Base-by-base conservation (phyloP, 2,797 vertebrate genomes). In the Falco columbarius region DNA sequence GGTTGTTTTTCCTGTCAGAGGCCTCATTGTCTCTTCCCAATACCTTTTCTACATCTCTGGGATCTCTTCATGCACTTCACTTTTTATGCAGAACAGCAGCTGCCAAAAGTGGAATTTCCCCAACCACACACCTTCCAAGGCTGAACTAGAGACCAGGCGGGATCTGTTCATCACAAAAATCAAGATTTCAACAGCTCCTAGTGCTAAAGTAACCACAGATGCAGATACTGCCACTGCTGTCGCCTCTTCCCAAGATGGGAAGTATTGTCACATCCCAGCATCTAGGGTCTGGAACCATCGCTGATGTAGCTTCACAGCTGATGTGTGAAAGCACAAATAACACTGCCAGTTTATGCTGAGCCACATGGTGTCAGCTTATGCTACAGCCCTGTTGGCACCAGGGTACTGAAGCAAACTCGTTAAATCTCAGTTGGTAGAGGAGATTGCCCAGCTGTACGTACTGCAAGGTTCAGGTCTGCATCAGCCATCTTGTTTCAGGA, bases 261-360 rank as follows among this genome's bases (percentile, higher is more conserved):
- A 82, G 23, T 36, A 74, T 63, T 46, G 65, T 77, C 65, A 55
- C 65, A 86, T 72, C 65, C 65, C 84, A 92, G 77, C 54, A 51
- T 30, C 55, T 49, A 74, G 46, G 67, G n/a, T 83, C 90, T 94
- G 90, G 83, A 72, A 16, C 77, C 63, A 46, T 59, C 4, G 3
- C 72, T 86, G 77, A 44, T 71, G 83, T 14, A 55, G 55, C 67
- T 92, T 90, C 90, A 77, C 52, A 93, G 83, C 59, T 89, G 42
- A 94, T 75, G 77, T 86, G 86, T 83, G 86, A 95, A 94, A 95
- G 67, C 89, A 81, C 77, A 91, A 89, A 87, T 47, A 92, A 49
- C 92, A 74, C 67, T 94, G 84, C 81, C 92, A 82, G 46, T 49
- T 92, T 94, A 67, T 80, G 52, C 82, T 76, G 61, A 93, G 71